These are phyloP conservation scores for Corbicula japonica DNA, from an alignment of 2,888 invertebrate genomes.

Conservation along the genomic window DNA sequence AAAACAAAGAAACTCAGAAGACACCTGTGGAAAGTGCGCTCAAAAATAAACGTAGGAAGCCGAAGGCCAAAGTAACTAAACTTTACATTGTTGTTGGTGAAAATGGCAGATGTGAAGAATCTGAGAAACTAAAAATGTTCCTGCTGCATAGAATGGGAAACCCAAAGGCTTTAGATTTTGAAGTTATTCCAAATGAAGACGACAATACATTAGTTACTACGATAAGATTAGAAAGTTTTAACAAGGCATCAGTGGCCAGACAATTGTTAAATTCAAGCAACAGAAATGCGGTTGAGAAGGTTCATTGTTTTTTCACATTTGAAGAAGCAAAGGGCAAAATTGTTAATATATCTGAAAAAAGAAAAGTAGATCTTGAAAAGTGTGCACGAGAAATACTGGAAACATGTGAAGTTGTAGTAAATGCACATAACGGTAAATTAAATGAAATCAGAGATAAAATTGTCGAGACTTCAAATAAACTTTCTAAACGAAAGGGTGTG, in stretches of 20 bases:
- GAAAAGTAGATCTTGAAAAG: slow-evolving; percentile 1
- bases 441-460: slow-evolving; percentile 5
- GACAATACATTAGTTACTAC: not conserved
- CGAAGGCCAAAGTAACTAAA: slow-evolving; percentile 7
- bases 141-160: slow-evolving; percentile 34
- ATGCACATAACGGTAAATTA: slow-evolving; percentile 40
- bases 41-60: not conserved
- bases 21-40: too few species aligned
- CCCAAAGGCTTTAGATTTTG: slow-evolving; percentile 23
- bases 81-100: slow-evolving; percentile 14
- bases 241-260: slow-evolving; percentile 9
- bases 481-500: slow-evolving; percentile 23
- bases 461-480: not conserved
- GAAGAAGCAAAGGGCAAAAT: slow-evolving; percentile 21
- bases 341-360: not conserved
- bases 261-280: slow-evolving; percentile 35
- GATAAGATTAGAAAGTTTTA: slow-evolving; percentile 8
- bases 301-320: slow-evolving; percentile 35
- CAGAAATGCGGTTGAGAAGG: slow-evolving; percentile 22
- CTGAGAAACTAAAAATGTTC: not conserved
- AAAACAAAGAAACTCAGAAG: too few species aligned
- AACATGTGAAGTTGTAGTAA: slow-evolving; percentile 17
- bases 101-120: not conserved
- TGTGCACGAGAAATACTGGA: slow-evolving; percentile 19
- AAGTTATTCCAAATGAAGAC: not conserved